Evolutionary conservation across 2,888 invertebrate species (phyloP), one percentile per base, ranked within the genome.

Genomic region (Synanthedon formicaeformis): DNA sequence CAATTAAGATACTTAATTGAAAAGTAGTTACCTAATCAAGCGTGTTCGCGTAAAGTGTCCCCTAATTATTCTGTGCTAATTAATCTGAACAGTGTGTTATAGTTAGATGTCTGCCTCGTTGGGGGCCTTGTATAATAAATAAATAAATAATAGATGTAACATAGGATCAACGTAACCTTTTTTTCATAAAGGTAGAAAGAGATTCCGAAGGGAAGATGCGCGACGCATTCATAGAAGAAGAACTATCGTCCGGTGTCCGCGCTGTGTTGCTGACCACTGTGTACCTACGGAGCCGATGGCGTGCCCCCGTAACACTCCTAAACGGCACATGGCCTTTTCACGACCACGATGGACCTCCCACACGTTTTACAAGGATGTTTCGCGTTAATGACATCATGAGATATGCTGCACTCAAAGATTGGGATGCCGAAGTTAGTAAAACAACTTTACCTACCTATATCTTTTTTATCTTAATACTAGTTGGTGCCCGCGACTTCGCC

Each of bases 351-450:
- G 53, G 57, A 50, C 61, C 67, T 14, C 66, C 74, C n/a, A 23
- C 57, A 3, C 75, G 75, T 45, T 61, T 65, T n/a, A 62, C 73
- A 13, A 72, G 75, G 45, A 85, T 83, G 82, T 80, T 86, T 51
- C 73, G 81, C 52, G 65, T 88, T 50, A 88, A 87, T 55, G 88
- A 87, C 56, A 48, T 77, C 51, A 81, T 88, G 80, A 66, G 67
- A 4, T 87, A 84, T 59, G 75, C 75, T 2, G 64, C 74, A 50
- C 57, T 87, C 2, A 55, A 57, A 0, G 80, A 84, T 53, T 81
- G 78, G 75, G 69, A 83, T 58, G 82, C 86, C 45, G 74, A 86
- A 75, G 88, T 83, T 52, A 68, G 65, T 64, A 16, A 41, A 45
- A 34, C 10, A 5, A 23, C 23, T 23, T 23, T 23, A 23, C 1